Conservation (phyloP, 2,797 vertebrate species). For the Lithobates sylvaticus region DNA sequence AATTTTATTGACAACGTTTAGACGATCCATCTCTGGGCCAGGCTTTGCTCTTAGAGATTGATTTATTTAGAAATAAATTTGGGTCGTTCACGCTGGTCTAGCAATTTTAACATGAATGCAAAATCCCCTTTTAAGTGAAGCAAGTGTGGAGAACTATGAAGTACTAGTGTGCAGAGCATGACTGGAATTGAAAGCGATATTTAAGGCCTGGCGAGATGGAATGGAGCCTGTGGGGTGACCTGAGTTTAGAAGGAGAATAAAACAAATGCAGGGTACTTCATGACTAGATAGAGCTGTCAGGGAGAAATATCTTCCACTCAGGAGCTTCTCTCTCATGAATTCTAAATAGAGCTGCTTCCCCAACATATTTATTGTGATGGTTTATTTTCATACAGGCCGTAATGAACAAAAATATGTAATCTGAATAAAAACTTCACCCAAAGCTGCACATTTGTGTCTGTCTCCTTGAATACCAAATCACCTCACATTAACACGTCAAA, state of each 20-base stretch:
- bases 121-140: slow-evolving; percentile 20
- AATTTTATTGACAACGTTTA: slow-evolving; percentile 27
- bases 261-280: not conserved
- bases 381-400: not conserved
- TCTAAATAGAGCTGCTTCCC: not conserved
- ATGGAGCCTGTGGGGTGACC: slow-evolving; percentile 2
- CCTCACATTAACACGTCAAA: too few relatives aligned
- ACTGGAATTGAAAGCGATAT: slow-evolving; percentile 23
- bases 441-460: too few relatives aligned
- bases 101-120: slow-evolving; percentile 32
- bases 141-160: not conserved
- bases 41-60: not conserved
- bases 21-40: slow-evolving; percentile 5
- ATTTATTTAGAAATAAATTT: slow-evolving; percentile 49
- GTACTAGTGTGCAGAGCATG: slow-evolving; percentile 9
- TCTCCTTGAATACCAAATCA: too few relatives aligned
- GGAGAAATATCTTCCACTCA: slow-evolving; percentile 16
- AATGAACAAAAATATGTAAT: slow-evolving; percentile 4
- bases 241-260: slow-evolving; percentile 22
- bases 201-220: slow-evolving; percentile 21
- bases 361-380: not conserved
- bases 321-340: slow-evolving; percentile 7
- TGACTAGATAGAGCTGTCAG: not conserved
- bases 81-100: slow-evolving; percentile 19
- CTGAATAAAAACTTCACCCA: not conserved